These are phyloP conservation scores for Balaenoptera acutorostrata DNA, from an alignment of 2,113 vertebrate genomes.

Conservation along the genomic window DNA sequence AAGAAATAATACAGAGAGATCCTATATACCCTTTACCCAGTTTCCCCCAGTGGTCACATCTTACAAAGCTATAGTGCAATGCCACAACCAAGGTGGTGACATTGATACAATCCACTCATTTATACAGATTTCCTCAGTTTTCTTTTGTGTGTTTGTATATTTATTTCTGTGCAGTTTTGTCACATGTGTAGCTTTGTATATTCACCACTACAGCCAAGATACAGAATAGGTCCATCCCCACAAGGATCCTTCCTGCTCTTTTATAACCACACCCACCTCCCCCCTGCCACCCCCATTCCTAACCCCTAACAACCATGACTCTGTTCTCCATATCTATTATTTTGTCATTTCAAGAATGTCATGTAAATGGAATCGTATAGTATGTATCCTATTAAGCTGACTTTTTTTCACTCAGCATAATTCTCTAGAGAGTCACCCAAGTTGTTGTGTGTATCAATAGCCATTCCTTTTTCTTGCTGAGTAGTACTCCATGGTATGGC, in stretches of 20 bases:
- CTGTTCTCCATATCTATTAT: background rate
- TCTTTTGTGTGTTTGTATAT: background rate
- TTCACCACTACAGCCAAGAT: background rate
- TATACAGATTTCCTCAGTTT: background rate
- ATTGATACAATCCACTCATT: background rate
- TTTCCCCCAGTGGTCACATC: background rate
- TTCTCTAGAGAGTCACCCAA: background rate
- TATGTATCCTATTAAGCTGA: background rate
- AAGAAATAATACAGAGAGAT: background rate
- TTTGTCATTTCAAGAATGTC: slow-evolving; percentile 11
- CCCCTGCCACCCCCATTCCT: background rate
- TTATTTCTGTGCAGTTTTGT: background rate
- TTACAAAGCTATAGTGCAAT: background rate
- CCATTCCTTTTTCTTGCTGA: background rate
- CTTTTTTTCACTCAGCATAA: background rate
- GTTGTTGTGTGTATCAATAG: background rate
- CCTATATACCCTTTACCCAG: background rate
- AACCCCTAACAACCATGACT: background rate
- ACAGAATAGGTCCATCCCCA: background rate
- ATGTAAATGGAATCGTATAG: background rate
- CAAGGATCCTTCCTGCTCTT: background rate
- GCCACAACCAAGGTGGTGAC: background rate
- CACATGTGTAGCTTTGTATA: background rate
- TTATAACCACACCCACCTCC: background rate
- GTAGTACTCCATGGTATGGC: background rate